Percentiles rank a stretch among this genome's conserved stretches.
These are phyloP conservation scores for Phenacoccus solenopsis DNA, from an alignment of 1,140 invertebrate genomes.

Conservation along the genomic window DNA sequence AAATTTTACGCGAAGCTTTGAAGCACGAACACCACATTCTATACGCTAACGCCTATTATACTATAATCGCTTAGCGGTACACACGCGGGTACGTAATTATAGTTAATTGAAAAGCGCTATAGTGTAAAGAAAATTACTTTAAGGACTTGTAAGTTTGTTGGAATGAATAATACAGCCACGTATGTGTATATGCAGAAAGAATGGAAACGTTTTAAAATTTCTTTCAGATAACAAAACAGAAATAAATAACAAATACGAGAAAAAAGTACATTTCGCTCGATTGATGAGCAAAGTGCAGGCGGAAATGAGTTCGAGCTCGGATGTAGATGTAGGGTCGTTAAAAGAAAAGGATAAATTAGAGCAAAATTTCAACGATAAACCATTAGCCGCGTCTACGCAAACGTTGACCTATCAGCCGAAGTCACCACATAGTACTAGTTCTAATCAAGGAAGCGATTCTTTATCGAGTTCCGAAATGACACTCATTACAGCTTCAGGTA, in stretches of 20 bases:
- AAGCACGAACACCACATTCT: neutral
- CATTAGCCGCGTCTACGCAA: neutral
- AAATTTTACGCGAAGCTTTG: neutral
- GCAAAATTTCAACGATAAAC: neutral
- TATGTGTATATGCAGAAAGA: neutral
- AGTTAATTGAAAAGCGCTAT: too few relatives aligned
- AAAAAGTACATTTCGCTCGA: slow-evolving; percentile 61
- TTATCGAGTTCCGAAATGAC: slow-evolving; percentile 50
- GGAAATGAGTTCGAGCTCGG: slow-evolving; percentile 57
- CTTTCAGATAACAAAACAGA: slow-evolving; percentile 19
- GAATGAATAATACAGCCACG: too few relatives aligned
- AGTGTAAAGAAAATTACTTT: too few relatives aligned
- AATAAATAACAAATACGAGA: slow-evolving; percentile 44
- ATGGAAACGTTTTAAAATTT: slow-evolving; percentile 7
- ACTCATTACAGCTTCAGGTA: slow-evolving; percentile 22
- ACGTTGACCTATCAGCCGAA: slow-evolving; percentile 17
- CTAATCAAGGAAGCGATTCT: slow-evolving; percentile 54
- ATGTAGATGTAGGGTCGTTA: slow-evolving; percentile 35
- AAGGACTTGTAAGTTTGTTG: too few relatives aligned
- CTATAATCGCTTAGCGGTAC: too few relatives aligned
- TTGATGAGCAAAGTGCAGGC: slow-evolving; percentile 55
- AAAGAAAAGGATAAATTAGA: neutral
- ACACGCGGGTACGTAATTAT: too few relatives aligned
- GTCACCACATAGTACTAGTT: slow-evolving; percentile 29
- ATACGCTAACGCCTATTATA: too few relatives aligned